Base-by-base conservation (phyloP, 2,888 invertebrate species). In the Trachelus iudaicus region DNA sequence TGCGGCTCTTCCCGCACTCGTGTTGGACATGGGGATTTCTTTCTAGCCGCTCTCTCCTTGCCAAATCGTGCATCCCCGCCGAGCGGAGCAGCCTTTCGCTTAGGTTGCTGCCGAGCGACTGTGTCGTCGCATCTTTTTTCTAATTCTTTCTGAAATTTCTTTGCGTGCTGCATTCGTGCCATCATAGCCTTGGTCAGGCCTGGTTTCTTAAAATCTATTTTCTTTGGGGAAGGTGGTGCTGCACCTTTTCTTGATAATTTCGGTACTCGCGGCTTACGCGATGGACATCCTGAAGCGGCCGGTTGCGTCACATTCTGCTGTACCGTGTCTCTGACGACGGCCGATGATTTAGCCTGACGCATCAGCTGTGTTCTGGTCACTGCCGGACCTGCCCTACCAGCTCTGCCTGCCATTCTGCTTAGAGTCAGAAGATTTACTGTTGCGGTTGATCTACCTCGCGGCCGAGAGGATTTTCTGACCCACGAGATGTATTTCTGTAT, bases 181-280 rank as follows among this genome's bases (percentile, higher is more conserved):
- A 85, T 11, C 90, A 90, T 89, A 1, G 90, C 81, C 76, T 86
- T 88, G 3, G 89, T 90, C 85, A 87, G 77, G 1, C 76, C 71
- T 0, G 90, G 90, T 31, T 79, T 85, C 4, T 77, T 80, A 68
- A 88, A 87, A 11, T 89, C 86, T 9, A 90, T 78, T 40, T 82
- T 88, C 23, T 85, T 87, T 2, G 89, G 89, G 9, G 84, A 83
- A 3, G 75, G 76, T 2, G 80, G 82, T 2, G 71, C 33, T 3
- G 71, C 13, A 33, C 0, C 31, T 13, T 12, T 13, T 34, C 34
- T 71, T 23, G 71, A 30, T 31, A 71, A 23, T 77, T 0, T 73
- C 76, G 13, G 76, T 71, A 30, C 69, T 75, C 1, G 3, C 3
- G 34, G 9, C 1, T 1, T 30, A 3, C 77, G 71, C 1, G 76